These are phyloP conservation scores for Hyphantria cunea DNA, from an alignment of 1,140 invertebrate species.

Conservation along the genomic window DNA sequence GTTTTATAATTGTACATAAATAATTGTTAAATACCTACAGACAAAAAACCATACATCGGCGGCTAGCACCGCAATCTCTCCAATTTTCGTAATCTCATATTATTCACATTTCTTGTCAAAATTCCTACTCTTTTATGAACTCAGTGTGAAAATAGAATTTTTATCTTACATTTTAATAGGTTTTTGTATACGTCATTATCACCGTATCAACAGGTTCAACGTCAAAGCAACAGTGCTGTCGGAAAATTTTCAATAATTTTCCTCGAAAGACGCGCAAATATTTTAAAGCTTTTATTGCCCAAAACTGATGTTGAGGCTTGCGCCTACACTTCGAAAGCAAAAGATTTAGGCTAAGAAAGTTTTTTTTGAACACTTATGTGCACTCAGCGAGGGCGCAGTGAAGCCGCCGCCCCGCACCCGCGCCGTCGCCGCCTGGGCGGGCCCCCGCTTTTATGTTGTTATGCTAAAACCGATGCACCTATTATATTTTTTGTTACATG, in stretches of 20 bases:
- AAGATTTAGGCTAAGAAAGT: constrained; percentile 46
- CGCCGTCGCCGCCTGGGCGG: constrained; percentile 51
- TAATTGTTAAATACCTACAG: constrained; percentile 19
- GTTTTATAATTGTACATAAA: neutral
- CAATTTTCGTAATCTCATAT: constrained; percentile 11
- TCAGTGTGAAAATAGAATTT: constrained; percentile 11
- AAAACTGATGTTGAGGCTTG: constrained; percentile 46
- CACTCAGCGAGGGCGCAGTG: constrained; percentile 49
- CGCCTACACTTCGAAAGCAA: constrained; percentile 55
- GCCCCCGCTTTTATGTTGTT: constrained; percentile 34
- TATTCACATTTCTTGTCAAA: neutral
- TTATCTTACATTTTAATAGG: constrained; percentile 4
- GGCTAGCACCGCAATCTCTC: neutral
- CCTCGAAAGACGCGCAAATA: constrained; percentile 32
- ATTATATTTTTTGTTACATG: constrained; percentile 28
- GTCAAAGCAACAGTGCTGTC: constrained; percentile 50
- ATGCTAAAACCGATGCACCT: neutral
- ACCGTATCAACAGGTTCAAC: constrained; percentile 37
- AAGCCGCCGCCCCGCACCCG: constrained; percentile 47
- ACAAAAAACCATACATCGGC: neutral
- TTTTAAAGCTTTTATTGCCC: constrained; percentile 36
- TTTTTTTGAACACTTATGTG: constrained; percentile 53
- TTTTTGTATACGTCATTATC: constrained; percentile 18
- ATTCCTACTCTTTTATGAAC: constrained; percentile 17
- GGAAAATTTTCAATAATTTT: constrained; percentile 76